Base-by-base conservation (phyloP, 2,888 invertebrate genomes). In the Apodemia duryi region DNA sequence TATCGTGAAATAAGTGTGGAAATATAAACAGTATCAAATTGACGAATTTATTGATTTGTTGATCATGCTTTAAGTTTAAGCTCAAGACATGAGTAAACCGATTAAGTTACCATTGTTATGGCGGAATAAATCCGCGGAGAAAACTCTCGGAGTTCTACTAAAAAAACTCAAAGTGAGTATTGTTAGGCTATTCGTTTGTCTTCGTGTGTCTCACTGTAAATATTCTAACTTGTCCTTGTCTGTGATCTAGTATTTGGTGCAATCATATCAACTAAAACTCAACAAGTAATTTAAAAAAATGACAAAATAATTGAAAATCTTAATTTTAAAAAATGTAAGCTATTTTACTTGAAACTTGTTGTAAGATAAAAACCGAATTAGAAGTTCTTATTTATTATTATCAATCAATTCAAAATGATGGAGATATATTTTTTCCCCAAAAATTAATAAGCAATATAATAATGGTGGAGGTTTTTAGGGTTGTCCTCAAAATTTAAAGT, bases 151-250 rank as follows among this genome's bases (percentile, higher is more conserved):
- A 69, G 72, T 77, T 71, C 81, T 88, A 66, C 84, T 91, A 73
- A 90, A 88, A 75, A 78, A 83, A 61, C 79, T 91, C 57, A 82
- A 83, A 81, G 91, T 89, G 84, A 91, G 91, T 89, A 79, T 73
- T 66, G 65, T 72, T 73, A 49, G 60, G 28, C 51, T 64, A 52
- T 11, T 57, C 57, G 21, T 9, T 46, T 61, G 46, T 61, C 46
- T 43, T 60, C 57, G 60, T 61, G 28, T 51, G 65, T 64, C 29
- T 21, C 35, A 35, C 38, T 63, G 63, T 9, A 61, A 65, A 49
- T 49, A 51, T 6, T 35, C n/a, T 61, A 38, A 35, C 21, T 70
- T 75, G 74, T 73, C 66, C 63, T 71, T 74, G 70, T 67, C 69
- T 73, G 70, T 79, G 75, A 68, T 72, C 69, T 68, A 74, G 73